Evolutionary conservation across 2,888 invertebrate genomes (phyloP).

Genomic region (Teleiodes luculella): DNA sequence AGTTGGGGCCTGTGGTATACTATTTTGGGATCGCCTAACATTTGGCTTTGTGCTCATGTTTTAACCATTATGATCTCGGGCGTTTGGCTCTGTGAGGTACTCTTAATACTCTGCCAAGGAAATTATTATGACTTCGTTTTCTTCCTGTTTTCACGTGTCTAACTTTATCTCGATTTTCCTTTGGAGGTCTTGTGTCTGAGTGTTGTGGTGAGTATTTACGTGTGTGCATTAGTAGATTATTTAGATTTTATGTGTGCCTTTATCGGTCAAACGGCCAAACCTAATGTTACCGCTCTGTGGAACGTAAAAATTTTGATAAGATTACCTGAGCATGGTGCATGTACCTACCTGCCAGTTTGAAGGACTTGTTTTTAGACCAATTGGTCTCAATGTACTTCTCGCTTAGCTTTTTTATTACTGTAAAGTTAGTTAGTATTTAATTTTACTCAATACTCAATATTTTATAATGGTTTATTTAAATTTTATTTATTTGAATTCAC

Average conservation of each 20-base stretch:
- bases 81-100: slow-evolving; percentile 31
- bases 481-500: too few species aligned
- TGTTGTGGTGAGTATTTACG: slow-evolving; percentile 25
- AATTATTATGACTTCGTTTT: slow-evolving; percentile 19
- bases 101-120: slow-evolving; percentile 26
- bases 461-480: too few species aligned
- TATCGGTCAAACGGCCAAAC: slow-evolving; percentile 53
- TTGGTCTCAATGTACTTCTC: neutral
- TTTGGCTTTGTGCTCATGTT: slow-evolving; percentile 60
- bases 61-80: slow-evolving; percentile 42
- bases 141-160: slow-evolving; percentile 13
- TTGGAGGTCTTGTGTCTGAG: slow-evolving; percentile 22
- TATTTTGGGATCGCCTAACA: slow-evolving; percentile 73
- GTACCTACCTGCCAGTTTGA: neutral
- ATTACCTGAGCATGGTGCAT: slow-evolving; percentile 18
- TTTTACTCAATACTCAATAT: too few species aligned
- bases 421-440: too few species aligned
- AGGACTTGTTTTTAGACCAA: neutral
- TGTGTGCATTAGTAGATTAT: slow-evolving; percentile 14
- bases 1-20: slow-evolving; percentile 69
- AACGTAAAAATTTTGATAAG: slow-evolving; percentile 42
- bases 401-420: too few species aligned
- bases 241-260: slow-evolving; percentile 28
- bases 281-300: slow-evolving; percentile 41
- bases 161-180: slow-evolving; percentile 14